Evolutionary conservation across 2,888 invertebrate species (phyloP).

Genomic region (Dolichomitus sp.): DNA sequence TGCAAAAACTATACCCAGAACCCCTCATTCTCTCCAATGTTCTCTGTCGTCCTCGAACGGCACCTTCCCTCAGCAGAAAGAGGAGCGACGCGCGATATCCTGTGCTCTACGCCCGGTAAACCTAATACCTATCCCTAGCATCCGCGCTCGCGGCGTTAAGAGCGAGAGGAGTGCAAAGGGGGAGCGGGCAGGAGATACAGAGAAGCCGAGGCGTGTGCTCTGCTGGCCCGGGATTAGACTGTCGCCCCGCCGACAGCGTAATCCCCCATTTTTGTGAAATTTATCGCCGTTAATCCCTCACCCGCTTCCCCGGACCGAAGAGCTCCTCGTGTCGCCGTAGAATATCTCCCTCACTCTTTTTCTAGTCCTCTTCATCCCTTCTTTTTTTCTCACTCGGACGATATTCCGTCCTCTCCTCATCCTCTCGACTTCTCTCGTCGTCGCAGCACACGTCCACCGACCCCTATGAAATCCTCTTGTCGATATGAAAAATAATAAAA

Average conservation of each 20-base stretch:
- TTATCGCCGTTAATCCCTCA: slow-evolving; percentile 86
- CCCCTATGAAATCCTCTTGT: slow-evolving; percentile 71
- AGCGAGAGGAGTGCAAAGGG: slow-evolving; percentile 58
- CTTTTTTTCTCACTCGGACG: slow-evolving; percentile 72
- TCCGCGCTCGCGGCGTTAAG: slow-evolving; percentile 48
- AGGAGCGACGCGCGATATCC: slow-evolving; percentile 47
- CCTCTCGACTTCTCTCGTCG: slow-evolving; percentile 61
- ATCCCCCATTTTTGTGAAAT: slow-evolving; percentile 86
- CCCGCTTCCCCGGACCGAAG: slow-evolving; percentile 74
- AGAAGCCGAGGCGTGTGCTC: slow-evolving; percentile 71
- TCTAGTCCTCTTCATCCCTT: slow-evolving; percentile 61
- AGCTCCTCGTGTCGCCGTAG: slow-evolving; percentile 67
- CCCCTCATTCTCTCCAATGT: slow-evolving; percentile 53
- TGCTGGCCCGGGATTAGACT: slow-evolving; percentile 84
- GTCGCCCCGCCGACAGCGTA: slow-evolving; percentile 85
- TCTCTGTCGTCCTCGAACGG: slow-evolving; percentile 34
- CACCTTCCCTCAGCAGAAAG: slow-evolving; percentile 18
- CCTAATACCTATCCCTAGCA: slow-evolving; percentile 58
- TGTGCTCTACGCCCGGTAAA: slow-evolving; percentile 46
- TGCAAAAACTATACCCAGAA: slow-evolving; percentile 78
- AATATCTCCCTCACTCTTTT: slow-evolving; percentile 69
- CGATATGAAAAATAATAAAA: slow-evolving; percentile 83
- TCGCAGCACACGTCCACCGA: slow-evolving; percentile 62
- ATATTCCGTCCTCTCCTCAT: slow-evolving; percentile 64
- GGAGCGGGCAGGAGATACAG: slow-evolving; percentile 35